Base-by-base conservation (phyloP, 2,888 invertebrate genomes). In the Drosophila fungiperda region DNA sequence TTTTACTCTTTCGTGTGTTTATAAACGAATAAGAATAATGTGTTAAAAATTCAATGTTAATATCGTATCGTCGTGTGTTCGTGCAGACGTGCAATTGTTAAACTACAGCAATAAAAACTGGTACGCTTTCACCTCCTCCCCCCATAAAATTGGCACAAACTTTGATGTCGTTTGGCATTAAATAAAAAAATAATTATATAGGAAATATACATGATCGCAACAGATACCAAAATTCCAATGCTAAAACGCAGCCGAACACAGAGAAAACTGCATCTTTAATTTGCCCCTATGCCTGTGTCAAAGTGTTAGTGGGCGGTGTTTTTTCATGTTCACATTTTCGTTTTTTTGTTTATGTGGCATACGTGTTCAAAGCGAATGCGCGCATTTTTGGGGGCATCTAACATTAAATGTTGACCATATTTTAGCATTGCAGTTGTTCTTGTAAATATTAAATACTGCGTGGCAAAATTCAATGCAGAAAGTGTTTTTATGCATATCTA, bases 391-490 rank as follows among this genome's bases (percentile, higher is more conserved):
- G n/a, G 50, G 55, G 42, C n/a, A 40, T 35, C 23, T 23, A 9
- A 38, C 20, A 8, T 32, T 23, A n/a, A 17, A 8, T 58, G 32
- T 59, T 62, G 15, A 49, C n/a, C 36, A 8, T 48, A 60, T 26
- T 61, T 52, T 4, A 58, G 11, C 32, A 63, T 49, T 57, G 7
- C 12, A 45, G 33, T 62, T 64, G 36, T 57, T 64, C 15, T 73
- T 71, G 45, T 38, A 40, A 69, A 58, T 75, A 50, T 50, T 20
- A 42, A 38, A 57, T 70, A 69, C 75, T 78, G 78, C 76, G 78
- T 88, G 69, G 73, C 83, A 77, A 75, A 83, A 70, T 80, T 86
- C 73, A 83, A 75, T 80, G 81, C 71, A 78, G 80, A 82, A 73
- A 62, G 68, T 73, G 73, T 68, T 68, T 74, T 75, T 61, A 54